Base-by-base conservation (phyloP, 2,797 vertebrate species). In the Manis pentadactyla region DNA sequence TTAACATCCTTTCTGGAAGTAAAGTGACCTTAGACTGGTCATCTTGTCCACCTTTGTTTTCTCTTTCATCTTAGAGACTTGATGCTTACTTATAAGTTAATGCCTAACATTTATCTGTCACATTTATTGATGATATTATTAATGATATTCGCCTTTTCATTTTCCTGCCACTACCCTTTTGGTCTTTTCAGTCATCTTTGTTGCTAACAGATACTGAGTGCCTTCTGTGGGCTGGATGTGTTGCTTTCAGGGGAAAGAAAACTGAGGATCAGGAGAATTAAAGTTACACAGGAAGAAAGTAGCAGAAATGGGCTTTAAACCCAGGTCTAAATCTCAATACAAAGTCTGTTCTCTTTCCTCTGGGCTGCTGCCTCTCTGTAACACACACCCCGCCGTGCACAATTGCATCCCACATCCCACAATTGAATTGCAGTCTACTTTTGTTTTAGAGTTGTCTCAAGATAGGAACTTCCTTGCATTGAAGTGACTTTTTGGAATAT, bases 381-480 rank as follows among this genome's bases (percentile, higher is more conserved):
- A n/a, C 18, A 18, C 7, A 61, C 12, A 46, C 14, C 57, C 49
- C 11, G 9, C 7, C 23, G 3, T 69, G 14, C 21, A 71, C 46
- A 69, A 57, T 82, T 37, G 46, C 31, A n/a, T 53, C 31, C 31
- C 21, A 57, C 6, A 64, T 71, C 37, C 29, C 75, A 61, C 79
- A 87, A 3, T 66, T 96, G 71, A 81, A 78, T 63, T 87, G 37
- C n/a, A 2, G 4, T 92, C 49, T 75, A 18, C 90, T 95, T 95
- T 84, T 86, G 51, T 94, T 93, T 90, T 83, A 83, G 42, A 91
- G 7, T 95, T 96, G 29, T 61, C 13, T 86, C 31, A 74, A 34
- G 59, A 74, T 85, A 79, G 59, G 85, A 51, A 25, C 10, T 68
- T 96, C 31, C 39, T 23, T 93, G 78, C 49, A 2, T 31, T 90